Evolutionary conservation across 1,140 invertebrate genomes (phyloP).

Genomic region (Drosophila murphyi): DNA sequence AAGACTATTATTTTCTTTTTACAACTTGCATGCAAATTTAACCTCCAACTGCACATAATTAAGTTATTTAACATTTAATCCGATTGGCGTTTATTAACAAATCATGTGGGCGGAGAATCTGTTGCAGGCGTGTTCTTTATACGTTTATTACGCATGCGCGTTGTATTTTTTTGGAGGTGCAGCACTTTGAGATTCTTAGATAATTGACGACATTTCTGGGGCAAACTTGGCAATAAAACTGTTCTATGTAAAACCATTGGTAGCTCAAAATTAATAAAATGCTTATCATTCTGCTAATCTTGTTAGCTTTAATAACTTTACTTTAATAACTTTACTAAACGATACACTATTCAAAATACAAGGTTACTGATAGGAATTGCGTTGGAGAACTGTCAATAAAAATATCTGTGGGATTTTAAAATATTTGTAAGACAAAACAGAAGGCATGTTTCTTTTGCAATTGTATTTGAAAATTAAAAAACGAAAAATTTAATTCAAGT

Average conservation of each 20-base stretch:
- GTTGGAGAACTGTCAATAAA: no score
- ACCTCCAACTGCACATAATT: conserved; percentile 52
- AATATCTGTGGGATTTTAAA: no score
- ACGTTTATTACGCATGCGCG: conserved; percentile 31
- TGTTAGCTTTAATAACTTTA: not conserved
- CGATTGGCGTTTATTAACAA: conserved; percentile 30
- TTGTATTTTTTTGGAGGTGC: conserved; percentile 36
- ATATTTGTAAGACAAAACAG: no score
- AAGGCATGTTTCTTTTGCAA: no score
- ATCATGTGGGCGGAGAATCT: conserved; percentile 36
- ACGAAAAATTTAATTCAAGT: no score
- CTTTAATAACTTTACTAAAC: not conserved
- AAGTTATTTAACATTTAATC: conserved; percentile 64
- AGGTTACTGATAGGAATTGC: no score
- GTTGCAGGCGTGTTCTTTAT: conserved; percentile 18
- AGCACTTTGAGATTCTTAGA: conserved; percentile 49
- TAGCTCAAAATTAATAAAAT: not conserved
- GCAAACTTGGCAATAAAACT: conserved; percentile 22
- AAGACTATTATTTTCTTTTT: conserved; percentile 7
- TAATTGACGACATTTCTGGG: conserved; percentile 63
- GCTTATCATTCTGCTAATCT: not conserved
- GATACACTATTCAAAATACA: not conserved
- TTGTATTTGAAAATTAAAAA: no score
- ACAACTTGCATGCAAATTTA: conserved; percentile 52
- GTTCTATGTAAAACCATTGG: not conserved